Base-by-base conservation (phyloP, 2,113 vertebrate genomes). In the Apodemus sylvaticus region DNA sequence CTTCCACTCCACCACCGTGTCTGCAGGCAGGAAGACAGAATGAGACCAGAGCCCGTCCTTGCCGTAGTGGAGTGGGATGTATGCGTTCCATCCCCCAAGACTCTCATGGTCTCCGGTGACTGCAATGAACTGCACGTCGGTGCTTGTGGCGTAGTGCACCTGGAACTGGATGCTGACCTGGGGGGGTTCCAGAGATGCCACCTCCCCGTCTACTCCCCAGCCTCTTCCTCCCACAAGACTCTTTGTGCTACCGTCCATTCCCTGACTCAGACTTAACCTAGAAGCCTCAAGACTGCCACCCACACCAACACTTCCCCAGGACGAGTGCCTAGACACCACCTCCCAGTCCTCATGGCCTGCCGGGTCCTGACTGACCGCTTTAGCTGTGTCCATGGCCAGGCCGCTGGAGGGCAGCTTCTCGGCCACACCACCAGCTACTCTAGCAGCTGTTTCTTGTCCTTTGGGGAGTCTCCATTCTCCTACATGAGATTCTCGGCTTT, bases 1-100 rank as follows among this genome's bases (percentile, higher is more conserved):
- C 97, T 99, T 99, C 99, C 99, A 99, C 97, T 99, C 99, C 36
- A 99, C 94, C 48, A 96, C 98, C 42, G 97, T 98, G 94, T 99
- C 98, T 1, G 90, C 97, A 0, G 99, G 99, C 45, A 99, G 98
- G 34, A 96, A 88, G 74, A 99, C 73, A 0, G 98, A 98, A 2
- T 96, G 95, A 10, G 98, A 98, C 99, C 99, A 99, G 95, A 99
- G 98, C 70, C 99, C 99, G 0, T 99, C 99, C 86, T 98, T 98
- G 73, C 97, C 97, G 0, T 86, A 90, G 91, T 98, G 98, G n/a
- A 99, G 98, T 0, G 99, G 99, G 53, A 99, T 64, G 0, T 99
- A 99, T 20, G 96, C 97, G 55, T 98, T 98, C 99, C 99, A 99
- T 86, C 98, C 98, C 26, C 99, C 99, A 0, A 99, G 98, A 79